phyloP scores from a whole-genome alignment of 2,888 invertebrate species.

The Tetanocera ferruginea region DNA sequence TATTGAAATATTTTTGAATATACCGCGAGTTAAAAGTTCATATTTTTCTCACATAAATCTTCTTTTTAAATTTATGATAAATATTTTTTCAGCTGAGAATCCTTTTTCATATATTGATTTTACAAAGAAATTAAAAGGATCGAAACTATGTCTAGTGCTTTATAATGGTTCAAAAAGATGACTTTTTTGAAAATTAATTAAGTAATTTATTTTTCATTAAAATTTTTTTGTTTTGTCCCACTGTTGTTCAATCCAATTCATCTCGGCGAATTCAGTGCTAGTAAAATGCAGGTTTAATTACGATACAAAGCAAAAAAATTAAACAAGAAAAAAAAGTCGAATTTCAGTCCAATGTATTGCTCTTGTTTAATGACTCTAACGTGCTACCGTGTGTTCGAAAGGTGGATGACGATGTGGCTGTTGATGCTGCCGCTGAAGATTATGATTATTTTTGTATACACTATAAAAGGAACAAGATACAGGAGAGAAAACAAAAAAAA shows the following conservation, averaged over 20 bases:
- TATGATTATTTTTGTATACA: slow-evolving; percentile 43
- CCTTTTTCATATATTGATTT: no score
- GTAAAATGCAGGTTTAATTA: slow-evolving; percentile 28
- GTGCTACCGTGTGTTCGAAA: slow-evolving; percentile 21
- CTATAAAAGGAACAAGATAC: slow-evolving; percentile 54
- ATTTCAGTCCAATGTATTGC: background rate
- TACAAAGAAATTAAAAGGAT: no score
- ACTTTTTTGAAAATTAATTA: no score
- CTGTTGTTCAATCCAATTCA: background rate
- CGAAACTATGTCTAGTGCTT: no score
- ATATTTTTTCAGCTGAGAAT: no score
- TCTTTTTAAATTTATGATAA: no score
- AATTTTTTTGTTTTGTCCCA: background rate
- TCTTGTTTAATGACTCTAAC: slow-evolving; percentile 12
- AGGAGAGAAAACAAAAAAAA: slow-evolving; percentile 49
- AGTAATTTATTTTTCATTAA: background rate
- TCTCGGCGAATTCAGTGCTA: background rate
- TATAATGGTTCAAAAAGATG: no score
- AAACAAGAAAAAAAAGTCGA: background rate
- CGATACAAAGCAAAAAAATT: background rate
- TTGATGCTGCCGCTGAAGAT: slow-evolving; percentile 44
- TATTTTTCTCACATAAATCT: no score
- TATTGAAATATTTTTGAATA: no score
- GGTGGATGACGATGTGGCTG: slow-evolving; percentile 42
- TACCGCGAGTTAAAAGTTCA: no score